Base-by-base conservation (phyloP, 2,888 invertebrate species). In the Tridacna crocea region DNA sequence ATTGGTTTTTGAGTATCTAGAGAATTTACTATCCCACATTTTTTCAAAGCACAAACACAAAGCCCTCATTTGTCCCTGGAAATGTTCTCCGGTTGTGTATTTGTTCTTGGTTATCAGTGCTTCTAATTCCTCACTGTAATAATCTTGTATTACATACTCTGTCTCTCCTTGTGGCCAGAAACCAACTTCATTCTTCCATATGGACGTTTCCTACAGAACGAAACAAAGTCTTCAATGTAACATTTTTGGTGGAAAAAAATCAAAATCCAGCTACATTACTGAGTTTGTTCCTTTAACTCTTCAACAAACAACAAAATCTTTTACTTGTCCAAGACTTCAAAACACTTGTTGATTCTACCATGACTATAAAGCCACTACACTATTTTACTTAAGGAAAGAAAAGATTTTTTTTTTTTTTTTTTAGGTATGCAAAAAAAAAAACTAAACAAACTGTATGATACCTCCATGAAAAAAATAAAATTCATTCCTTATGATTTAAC, bases 41-140 rank as follows among this genome's bases (percentile, higher is more conserved):
- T 82, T 76, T 72, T 91, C 91, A 3, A 92, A 68, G 26, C 88
- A 68, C 22, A 79, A 76, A 85, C 83, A 92, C n/a, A 92, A 82
- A 0, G 51, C 72, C 63, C 83, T 83, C 92, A 93, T 92, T 85
- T 93, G 93, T 0, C 84, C n/a, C 47, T 77, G 75, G 65, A 83
- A 88, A 0, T 36, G 24, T 1, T 36, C 26, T 17, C 76, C 84
- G n/a, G 55, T 61, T 4, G 75, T 73, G n/a, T 58, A 55, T n/a
- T 74, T 83, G 66, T 83, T 82, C 80, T 90, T 46, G 76, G 70
- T 83, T 11, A 93, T 87, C 8, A 94, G 89, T 22, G 80, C 82
- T 22, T 86, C 81, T 46, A 93, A 88, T 83, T 93, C 93, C 51
- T 88, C 85, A 85, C 93, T 91, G 61, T 82, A 76, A 68, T 77